Evolutionary conservation across 2,888 invertebrate species (phyloP).

Genomic region (Eupeodes luniger): DNA sequence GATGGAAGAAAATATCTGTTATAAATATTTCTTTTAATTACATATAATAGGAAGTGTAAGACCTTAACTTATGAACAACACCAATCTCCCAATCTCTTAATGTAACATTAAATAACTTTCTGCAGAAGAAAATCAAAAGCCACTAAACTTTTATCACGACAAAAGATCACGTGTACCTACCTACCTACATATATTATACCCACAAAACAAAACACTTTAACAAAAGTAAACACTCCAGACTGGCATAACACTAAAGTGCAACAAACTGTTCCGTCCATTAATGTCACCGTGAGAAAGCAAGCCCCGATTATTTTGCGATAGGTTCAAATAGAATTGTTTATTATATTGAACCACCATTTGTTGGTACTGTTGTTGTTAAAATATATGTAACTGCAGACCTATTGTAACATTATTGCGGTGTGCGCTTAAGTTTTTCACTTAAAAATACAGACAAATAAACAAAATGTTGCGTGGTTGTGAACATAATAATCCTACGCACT

Average conservation of each 20-base stretch:
- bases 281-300: constrained; percentile 32
- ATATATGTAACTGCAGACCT: not conserved
- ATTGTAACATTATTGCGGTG: not conserved
- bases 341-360: constrained; percentile 46
- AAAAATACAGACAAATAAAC: constrained; percentile 44
- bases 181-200: not conserved
- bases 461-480: constrained; percentile 71
- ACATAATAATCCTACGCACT: constrained; percentile 72
- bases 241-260: constrained; percentile 21
- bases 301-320: constrained; percentile 9
- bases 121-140: not conserved
- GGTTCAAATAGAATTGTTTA: constrained; percentile 52
- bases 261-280: constrained; percentile 53
- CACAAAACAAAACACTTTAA: not conserved
- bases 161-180: constrained; percentile 4
- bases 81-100: no score
- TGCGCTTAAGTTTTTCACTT: constrained; percentile 6
- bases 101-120: not conserved
- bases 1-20: no score
- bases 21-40: no score
- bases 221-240: constrained; percentile 3
- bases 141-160: constrained; percentile 23
- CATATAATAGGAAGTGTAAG: no score
- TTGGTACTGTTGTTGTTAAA: not conserved
- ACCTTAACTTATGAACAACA: no score